These are phyloP conservation scores for Python bivittatus DNA, from an alignment of 2,113 vertebrate species.

Conservation along the genomic window DNA sequence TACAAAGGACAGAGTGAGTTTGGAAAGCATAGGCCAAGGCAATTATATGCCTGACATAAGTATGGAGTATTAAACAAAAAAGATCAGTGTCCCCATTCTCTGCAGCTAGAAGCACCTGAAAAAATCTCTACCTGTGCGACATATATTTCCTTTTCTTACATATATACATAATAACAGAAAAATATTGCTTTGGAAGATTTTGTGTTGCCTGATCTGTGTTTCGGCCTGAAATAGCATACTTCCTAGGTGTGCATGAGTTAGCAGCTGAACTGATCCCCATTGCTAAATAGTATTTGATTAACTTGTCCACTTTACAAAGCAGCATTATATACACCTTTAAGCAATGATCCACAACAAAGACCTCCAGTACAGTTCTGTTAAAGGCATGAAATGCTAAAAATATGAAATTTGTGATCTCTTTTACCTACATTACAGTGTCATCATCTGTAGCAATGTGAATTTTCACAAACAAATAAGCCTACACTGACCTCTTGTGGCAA, in stretches of 20 bases:
- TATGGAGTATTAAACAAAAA: background rate
- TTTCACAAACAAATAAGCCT: background rate
- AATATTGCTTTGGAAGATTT: background rate
- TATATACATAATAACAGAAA: background rate
- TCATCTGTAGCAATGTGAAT: background rate
- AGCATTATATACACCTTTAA: background rate
- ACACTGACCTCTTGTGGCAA: conserved; percentile 62
- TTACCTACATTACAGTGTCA: background rate
- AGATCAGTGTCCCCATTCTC: background rate
- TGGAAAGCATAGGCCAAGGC: background rate
- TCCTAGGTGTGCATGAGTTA: background rate
- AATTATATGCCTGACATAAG: background rate
- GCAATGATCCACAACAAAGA: background rate
- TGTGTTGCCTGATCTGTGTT: background rate
- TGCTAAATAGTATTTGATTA: conserved; percentile 9
- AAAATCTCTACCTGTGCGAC: background rate
- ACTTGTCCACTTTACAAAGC: background rate
- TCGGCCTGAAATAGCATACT: background rate
- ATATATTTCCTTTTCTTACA: background rate
- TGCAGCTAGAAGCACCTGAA: background rate
- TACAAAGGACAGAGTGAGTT: background rate
- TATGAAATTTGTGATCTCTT: no score
- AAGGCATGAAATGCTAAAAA: background rate
- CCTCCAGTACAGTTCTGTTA: rapidly evolving
- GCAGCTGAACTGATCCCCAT: background rate